Evolutionary conservation across 2,113 vertebrate species (phyloP).

Genomic region (Xyliphius kryptos): DNA sequence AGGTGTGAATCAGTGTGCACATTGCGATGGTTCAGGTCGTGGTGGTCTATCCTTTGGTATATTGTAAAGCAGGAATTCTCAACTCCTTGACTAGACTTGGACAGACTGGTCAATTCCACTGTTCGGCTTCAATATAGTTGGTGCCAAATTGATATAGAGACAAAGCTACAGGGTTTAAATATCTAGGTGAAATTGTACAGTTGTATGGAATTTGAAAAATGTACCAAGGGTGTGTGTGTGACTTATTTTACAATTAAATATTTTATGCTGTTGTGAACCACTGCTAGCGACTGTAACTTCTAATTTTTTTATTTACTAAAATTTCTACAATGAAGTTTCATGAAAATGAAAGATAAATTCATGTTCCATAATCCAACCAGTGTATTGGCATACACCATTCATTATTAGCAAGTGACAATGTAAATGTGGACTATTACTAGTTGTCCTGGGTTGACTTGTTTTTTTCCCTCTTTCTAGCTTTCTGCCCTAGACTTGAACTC

Average conservation of each 20-base stretch:
- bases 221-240: too few relatives aligned
- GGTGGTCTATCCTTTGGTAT: not conserved
- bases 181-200: not conserved
- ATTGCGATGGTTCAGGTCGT: not conserved
- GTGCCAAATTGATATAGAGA: not conserved
- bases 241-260: too few relatives aligned
- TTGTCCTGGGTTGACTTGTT: conserved; percentile 2
- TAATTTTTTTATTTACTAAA: too few relatives aligned
- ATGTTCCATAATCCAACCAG: too few relatives aligned
- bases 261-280: too few relatives aligned
- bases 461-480: conserved; percentile 79
- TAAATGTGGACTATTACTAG: too few relatives aligned
- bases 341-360: too few relatives aligned
- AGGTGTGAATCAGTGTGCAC: not conserved
- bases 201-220: not conserved
- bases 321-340: too few relatives aligned
- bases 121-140: not conserved
- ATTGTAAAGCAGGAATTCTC: not conserved
- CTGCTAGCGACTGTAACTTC: too few relatives aligned
- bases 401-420: too few relatives aligned
- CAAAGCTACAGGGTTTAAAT: not conserved
- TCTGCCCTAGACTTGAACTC: conserved; percentile 99
- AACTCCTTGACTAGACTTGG: not conserved
- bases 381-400: too few relatives aligned
- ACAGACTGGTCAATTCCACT: not conserved